Evolutionary conservation across 2,113 vertebrate species (phyloP).

Genomic region (Engraulis encrasicolus): DNA sequence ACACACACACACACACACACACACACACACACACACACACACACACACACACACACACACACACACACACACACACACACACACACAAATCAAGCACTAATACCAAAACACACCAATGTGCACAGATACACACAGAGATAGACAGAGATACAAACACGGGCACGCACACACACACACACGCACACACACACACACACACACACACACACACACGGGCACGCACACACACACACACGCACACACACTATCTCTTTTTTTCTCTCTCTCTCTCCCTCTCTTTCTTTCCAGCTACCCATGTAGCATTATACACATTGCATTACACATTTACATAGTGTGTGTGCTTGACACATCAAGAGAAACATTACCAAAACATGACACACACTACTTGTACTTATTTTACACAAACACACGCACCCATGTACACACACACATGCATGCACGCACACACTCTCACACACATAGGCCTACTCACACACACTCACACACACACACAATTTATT

Average conservation of each 20-base stretch:
- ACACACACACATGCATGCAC: not conserved
- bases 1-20: conserved; percentile 29
- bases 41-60: conserved; percentile 52
- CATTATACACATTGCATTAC: no score
- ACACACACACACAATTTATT: not conserved
- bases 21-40: conserved; percentile 58
- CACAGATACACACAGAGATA: conserved; percentile 28
- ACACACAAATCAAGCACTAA: conserved; percentile 6
- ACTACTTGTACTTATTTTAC: not conserved
- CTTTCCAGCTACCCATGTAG: no score
- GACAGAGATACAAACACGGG: conserved; percentile 32
- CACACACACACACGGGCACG: not conserved
- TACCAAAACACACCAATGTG: conserved; percentile 47
- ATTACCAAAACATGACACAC: not conserved
- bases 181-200: not conserved
- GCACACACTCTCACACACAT: no score
- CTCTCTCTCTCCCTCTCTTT: no score
- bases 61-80: not conserved
- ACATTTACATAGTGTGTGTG: no score
- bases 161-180: not conserved
- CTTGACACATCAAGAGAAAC: not conserved
- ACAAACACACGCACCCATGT: not conserved
- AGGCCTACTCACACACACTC: not conserved
- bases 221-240: no score
- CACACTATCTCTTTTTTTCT: no score